A percentile compares a stretch with the other conserved stretches of the same genome.
Conservation (phyloP, 2,113 vertebrate species). For the Heterotis niloticus region DNA sequence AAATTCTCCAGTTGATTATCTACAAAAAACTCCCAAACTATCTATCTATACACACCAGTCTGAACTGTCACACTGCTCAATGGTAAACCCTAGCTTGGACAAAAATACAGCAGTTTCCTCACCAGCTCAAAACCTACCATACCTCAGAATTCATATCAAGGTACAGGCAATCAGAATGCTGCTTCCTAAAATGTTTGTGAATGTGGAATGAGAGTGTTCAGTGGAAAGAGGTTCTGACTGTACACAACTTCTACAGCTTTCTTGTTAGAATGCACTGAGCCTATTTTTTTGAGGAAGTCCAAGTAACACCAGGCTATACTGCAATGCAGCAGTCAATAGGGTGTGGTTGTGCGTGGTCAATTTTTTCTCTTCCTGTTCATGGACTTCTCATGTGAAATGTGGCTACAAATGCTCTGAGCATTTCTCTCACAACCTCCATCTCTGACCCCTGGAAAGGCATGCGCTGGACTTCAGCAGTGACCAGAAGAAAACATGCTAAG, state of each 20-base stretch:
- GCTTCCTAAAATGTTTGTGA: neutral
- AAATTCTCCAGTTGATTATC: neutral
- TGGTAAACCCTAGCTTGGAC: constrained; percentile 4
- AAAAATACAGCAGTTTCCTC: constrained; percentile 1
- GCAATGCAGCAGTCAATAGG: neutral
- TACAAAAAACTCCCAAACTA: constrained; percentile 22
- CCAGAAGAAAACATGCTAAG: constrained; percentile 62
- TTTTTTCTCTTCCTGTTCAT: constrained; percentile 13
- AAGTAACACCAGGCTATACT: neutral
- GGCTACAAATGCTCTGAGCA: neutral
- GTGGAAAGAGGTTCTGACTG: neutral
- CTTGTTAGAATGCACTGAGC: constrained; percentile 4
- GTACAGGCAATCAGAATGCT: neutral
- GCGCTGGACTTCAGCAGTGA: constrained; percentile 34
- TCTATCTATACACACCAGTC: neutral
- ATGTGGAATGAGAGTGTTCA: neutral
- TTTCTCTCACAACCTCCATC: neutral
- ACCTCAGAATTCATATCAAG: neutral
- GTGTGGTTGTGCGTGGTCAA: neutral
- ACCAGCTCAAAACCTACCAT: neutral
- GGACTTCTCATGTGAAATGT: neutral
- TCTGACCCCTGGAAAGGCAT: constrained; percentile 16
- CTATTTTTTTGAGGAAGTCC: neutral
- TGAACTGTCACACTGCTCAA: neutral
- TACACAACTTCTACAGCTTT: neutral